A percentile compares a stretch with the other conserved stretches of the same genome.
Conservation (phyloP, 2,888 invertebrate genomes). For the Caenorhabditis auriculariae region DNA sequence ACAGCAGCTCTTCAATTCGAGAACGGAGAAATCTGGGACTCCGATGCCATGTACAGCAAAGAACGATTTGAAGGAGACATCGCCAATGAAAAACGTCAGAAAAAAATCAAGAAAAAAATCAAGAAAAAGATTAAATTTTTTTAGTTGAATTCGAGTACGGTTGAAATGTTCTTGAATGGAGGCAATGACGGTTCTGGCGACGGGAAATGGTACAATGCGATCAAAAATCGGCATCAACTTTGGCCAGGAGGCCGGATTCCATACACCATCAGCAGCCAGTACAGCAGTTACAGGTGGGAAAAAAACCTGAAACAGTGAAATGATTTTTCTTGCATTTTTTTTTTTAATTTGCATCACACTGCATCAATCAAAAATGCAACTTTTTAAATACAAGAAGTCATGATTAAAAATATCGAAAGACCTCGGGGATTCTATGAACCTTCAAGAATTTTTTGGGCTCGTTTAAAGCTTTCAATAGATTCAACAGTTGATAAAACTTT, state of each 20-base stretch:
- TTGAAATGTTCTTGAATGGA: constrained; percentile 54
- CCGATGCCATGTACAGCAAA: constrained; percentile 59
- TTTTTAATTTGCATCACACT: too few species aligned
- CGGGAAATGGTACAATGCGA: constrained; percentile 56
- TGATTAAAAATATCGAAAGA: too few species aligned
- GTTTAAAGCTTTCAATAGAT: too few species aligned
- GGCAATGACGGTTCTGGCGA: constrained; percentile 25
- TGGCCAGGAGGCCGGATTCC: constrained; percentile 61
- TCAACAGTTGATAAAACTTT: too few species aligned
- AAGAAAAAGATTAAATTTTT: constrained; percentile 5
- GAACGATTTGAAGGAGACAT: constrained; percentile 62
- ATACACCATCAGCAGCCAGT: constrained; percentile 59
- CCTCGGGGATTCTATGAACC: too few species aligned
- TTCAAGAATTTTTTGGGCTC: too few species aligned
- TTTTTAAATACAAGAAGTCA: too few species aligned
- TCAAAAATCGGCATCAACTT: constrained; percentile 57
- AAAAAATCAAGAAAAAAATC: not conserved
- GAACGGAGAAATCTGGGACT: constrained; percentile 52
- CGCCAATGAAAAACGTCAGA: constrained; percentile 51
- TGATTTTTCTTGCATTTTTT: too few species aligned
- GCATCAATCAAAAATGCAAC: too few species aligned
- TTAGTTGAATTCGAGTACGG: constrained; percentile 56
- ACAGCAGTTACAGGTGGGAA: constrained; percentile 59
- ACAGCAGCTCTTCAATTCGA: constrained; percentile 34
- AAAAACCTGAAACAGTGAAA: not conserved